Base-by-base conservation (phyloP, 2,113 vertebrate genomes). In the Camelus dromedarius region DNA sequence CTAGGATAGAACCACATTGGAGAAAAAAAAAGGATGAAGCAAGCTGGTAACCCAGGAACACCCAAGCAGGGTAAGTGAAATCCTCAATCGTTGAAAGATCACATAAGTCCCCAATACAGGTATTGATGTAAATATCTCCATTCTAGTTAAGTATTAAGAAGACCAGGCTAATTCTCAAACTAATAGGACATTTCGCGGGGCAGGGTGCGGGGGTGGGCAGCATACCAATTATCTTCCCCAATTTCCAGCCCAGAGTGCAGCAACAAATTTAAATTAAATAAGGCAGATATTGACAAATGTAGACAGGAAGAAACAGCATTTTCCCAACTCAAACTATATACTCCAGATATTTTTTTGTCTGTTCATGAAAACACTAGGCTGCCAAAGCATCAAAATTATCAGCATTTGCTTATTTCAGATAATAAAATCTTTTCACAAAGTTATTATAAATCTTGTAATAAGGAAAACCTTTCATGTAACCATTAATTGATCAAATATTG, bases 361-460 rank as follows among this genome's bases (percentile, higher is more conserved):
- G 10, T 62, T 80, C 13, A 72, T 38, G 19, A 85, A 87, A 82
- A 52, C 2, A 84, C 16, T 50, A 83, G 30, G 69, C 19, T 32
- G 48, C 15, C 15, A n/a, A 83, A 62, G 28, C 35, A 79, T 67
- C 62, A 73, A 90, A 79, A 90, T 83, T 38, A 83, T 60, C 69
- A 88, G 52, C 30, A 75, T 76, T 91, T 91, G 42, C 12, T 88
- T 75, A 75, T 93, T 93, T 92, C 46, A 75, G 6, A 64, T 62
- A 96, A 91, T 42, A 66, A 88, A 94, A 80, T 10, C 60, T 80
- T 95, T 96, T 24, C 32, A 15, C 32, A 64, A 42, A 52, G 52
- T 58, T 82, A 46, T 60, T 72, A 32, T 50, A 77, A 92, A 70
- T 52, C 13, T 32, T 64, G 20, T 35, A 38, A 24, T 48, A 67